Percentiles rank a stretch among this genome's conserved stretches.
These are phyloP conservation scores for Fregata magnificens DNA, from an alignment of 2,113 vertebrate genomes.

Conservation along the genomic window DNA sequence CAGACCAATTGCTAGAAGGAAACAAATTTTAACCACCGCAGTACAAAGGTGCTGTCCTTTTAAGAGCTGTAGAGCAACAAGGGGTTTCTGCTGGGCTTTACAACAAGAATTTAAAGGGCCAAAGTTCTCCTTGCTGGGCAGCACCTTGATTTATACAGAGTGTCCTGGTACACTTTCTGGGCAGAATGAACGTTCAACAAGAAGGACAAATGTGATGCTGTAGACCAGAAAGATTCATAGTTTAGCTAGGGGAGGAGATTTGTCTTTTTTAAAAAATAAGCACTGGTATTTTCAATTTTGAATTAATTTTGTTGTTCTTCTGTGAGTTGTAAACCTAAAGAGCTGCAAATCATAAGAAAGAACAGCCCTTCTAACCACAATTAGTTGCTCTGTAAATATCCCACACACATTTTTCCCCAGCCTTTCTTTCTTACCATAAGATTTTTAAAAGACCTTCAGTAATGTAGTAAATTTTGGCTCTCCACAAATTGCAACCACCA, in stretches of 20 bases:
- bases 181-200: background rate
- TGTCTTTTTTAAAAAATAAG: background rate
- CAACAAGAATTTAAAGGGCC: background rate
- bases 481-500: background rate
- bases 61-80: background rate
- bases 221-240: background rate
- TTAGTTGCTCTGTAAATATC: background rate
- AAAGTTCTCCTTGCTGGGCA: background rate
- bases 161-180: background rate
- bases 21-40: background rate
- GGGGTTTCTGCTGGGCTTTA: background rate
- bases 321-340: background rate
- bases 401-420: background rate
- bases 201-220: background rate
- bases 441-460: background rate
- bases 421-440: background rate
- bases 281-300: background rate
- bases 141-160: background rate
- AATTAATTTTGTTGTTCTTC: background rate
- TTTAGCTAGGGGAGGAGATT: background rate
- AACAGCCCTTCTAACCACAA: background rate
- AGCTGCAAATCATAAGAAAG: background rate
- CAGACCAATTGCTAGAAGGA: background rate
- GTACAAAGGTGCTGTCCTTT: background rate
- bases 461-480: background rate